phyloP scores from a whole-genome alignment of 2,888 invertebrate species.

The Acleris emargana region DNA sequence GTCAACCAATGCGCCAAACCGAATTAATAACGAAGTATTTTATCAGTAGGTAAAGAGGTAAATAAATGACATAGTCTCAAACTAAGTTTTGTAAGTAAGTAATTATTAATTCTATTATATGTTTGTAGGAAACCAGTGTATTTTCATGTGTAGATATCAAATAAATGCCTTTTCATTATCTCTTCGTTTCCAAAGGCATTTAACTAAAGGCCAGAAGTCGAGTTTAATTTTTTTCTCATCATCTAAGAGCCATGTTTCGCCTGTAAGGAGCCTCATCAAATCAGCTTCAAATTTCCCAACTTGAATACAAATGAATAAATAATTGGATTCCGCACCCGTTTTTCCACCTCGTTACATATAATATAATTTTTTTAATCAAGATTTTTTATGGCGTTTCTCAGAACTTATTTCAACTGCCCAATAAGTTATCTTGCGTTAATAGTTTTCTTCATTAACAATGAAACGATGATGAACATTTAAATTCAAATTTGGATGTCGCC shows the following conservation, averaged over 20 bases:
- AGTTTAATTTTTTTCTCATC: background rate
- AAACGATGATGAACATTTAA: slow-evolving; percentile 16
- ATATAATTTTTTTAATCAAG: background rate
- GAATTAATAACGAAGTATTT: no score
- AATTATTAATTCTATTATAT: no score
- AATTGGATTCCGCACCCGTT: slow-evolving; percentile 14
- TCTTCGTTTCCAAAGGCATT: no score
- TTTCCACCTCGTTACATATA: slow-evolving; percentile 1
- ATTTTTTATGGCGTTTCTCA: slow-evolving; percentile 6
- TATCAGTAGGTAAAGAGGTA: no score
- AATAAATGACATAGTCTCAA: no score
- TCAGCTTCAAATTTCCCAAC: background rate
- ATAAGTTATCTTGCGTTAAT: background rate
- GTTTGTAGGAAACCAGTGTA: no score
- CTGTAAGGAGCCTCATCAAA: background rate
- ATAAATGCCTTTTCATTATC: no score
- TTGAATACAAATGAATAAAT: slow-evolving; percentile 9
- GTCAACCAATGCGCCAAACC: no score
- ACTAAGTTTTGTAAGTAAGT: no score
- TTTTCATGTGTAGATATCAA: no score
- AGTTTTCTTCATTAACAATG: slow-evolving; percentile 5
- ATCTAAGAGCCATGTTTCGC: background rate
- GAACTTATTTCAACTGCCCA: slow-evolving; percentile 2
- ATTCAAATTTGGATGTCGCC: slow-evolving; percentile 1
- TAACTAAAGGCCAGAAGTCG: no score